These are phyloP conservation scores for Sternotherus odoratus DNA, from an alignment of 2,797 vertebrate species.

Conservation along the genomic window DNA sequence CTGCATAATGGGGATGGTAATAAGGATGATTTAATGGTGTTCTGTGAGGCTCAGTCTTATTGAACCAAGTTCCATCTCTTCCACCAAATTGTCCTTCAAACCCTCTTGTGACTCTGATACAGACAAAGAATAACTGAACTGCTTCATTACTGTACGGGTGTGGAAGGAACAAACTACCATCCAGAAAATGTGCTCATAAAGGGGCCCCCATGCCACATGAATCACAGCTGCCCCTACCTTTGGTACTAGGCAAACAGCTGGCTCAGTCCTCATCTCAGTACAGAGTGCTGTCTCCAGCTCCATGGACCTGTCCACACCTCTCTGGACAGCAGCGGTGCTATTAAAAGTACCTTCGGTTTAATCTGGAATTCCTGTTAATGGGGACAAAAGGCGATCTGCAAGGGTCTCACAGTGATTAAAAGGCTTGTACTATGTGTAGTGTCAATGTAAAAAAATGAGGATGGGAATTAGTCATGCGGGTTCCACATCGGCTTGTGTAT, in stretches of 20 bases:
- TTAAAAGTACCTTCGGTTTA: neutral
- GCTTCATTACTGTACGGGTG: neutral
- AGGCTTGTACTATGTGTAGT: neutral
- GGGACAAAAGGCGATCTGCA: neutral
- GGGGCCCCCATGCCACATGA: neutral
- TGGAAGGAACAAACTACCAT: neutral
- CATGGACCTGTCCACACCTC: neutral
- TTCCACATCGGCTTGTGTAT: neutral
- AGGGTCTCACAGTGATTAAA: neutral
- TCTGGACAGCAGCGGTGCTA: neutral
- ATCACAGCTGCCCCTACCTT: neutral
- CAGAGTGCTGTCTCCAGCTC: neutral
- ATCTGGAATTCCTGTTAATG: neutral
- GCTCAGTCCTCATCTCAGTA: neutral
- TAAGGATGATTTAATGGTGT: neutral
- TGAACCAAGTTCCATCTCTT: neutral
- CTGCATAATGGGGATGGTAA: neutral
- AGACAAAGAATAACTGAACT: neutral
- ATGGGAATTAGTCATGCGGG: neutral
- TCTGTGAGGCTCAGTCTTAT: constrained; percentile 9
- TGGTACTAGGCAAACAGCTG: neutral
- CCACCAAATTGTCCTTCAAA: neutral
- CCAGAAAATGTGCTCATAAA: neutral
- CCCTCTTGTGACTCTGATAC: neutral
- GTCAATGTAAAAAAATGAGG: neutral